These are phyloP conservation scores for Dendrocopos noguchii DNA, from an alignment of 2,113 vertebrate species.

Conservation along the genomic window DNA sequence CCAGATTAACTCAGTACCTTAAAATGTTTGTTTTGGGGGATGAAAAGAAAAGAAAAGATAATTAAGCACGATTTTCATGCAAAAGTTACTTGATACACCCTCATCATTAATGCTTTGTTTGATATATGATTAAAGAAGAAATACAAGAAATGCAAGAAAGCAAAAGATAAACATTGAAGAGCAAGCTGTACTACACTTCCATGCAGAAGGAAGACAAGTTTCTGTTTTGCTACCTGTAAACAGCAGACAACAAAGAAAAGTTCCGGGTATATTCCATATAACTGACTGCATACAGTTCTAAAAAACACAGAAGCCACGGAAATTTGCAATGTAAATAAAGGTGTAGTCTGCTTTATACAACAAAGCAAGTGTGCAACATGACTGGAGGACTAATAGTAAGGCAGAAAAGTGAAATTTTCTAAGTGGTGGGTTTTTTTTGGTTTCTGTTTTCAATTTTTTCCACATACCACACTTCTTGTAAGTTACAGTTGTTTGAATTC, in stretches of 20 bases:
- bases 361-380: not conserved
- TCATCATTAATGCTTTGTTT: not conserved
- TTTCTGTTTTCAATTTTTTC: not conserved
- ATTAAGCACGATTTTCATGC: not conserved
- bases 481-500: not conserved
- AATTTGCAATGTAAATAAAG: not conserved
- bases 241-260: not conserved
- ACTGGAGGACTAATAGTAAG: not conserved
- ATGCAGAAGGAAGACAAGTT: not conserved
- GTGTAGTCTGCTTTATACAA: not conserved
- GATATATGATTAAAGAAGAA: conserved; percentile 18
- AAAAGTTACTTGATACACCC: not conserved
- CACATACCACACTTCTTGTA: not conserved
- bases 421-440: not conserved
- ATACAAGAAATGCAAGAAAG: not conserved
- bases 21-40: not conserved
- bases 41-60: not conserved
- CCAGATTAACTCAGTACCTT: not conserved
- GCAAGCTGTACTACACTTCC: not conserved
- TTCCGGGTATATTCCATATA: not conserved
- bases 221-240: not conserved
- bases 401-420: not conserved
- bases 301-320: not conserved
- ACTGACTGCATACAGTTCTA: not conserved
- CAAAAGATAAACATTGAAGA: not conserved